Evolutionary conservation across 2,797 vertebrate genomes (phyloP).

Genomic region (Graptemys geographica): DNA sequence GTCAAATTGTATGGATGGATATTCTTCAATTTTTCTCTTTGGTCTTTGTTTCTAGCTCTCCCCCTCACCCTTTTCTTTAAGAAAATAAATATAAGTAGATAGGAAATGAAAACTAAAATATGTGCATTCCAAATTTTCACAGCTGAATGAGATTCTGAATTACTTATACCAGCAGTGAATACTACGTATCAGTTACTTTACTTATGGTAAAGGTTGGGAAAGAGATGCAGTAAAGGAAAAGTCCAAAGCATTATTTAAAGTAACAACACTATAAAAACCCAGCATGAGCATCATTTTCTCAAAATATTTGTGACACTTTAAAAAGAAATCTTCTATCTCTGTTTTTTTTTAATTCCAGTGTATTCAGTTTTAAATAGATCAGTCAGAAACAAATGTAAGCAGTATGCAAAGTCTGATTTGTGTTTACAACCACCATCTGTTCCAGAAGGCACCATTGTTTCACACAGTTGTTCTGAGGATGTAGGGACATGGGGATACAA

Average conservation of each 20-base stretch:
- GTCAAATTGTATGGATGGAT: neutral
- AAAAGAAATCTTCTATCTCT: neutral
- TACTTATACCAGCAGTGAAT: neutral
- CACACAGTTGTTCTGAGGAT: neutral
- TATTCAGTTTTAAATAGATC: neutral
- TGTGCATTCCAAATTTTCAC: neutral
- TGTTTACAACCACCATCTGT: rapidly evolving
- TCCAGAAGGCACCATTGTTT: neutral
- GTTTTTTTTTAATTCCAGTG: neutral
- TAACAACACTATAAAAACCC: neutral
- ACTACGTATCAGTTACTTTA: neutral
- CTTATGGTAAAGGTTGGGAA: neutral
- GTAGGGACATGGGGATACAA: neutral
- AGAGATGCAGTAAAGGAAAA: neutral
- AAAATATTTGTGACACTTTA: neutral
- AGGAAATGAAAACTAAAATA: neutral
- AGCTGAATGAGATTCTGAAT: neutral
- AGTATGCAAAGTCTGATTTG: neutral
- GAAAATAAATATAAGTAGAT: rapidly evolving
- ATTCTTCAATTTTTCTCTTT: neutral
- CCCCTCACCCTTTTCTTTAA: neutral
- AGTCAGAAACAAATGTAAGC: neutral
- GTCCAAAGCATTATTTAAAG: neutral
- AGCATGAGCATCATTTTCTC: neutral
- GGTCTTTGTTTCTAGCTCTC: neutral